Base-by-base conservation (phyloP, 2,113 vertebrate species). In the Poeciliopsis prolifica region DNA sequence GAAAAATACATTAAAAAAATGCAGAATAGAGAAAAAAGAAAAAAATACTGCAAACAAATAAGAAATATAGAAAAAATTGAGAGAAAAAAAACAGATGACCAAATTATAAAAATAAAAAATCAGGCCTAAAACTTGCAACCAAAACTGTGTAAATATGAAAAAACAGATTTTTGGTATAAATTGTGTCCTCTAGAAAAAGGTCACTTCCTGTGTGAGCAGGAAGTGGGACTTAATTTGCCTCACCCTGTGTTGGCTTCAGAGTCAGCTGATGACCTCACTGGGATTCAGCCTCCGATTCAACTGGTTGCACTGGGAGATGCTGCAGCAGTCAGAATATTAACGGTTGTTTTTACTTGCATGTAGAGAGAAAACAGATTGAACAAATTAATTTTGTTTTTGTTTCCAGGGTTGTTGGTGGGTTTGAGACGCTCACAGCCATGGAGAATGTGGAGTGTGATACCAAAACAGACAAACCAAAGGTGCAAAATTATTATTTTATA, bases 381-480 rank as follows among this genome's bases (percentile, higher is more conserved):
- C 35, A 48, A 4, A 1, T 35, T 26, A 51, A 1, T 37, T 48
- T 19, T 67, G 19, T 70, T 11, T 60, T 69, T 15, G 22, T 31
- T 65, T 85, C 10, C 83, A 99, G 98, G 87, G 95, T 99, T 14
- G 98, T 99, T 14, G 98, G 98, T 73, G 98, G 98, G 33, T 98
- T 99, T 80, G 98, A 99, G 81, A 76, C 97, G 0, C 93, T 99
- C 80, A 97, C 97, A 0, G 96, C 98, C 37, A 96, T 99, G 97
- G 98, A 99, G 92, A 99, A 97, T 0, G 95, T 99, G 68, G 98
- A 98, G 83, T 96, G 95, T 37, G 95, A 99, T 83, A 93, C 95
- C 0, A 99, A 98, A 93, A 96, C 97, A 0, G 98, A 99, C 88
- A 95, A 95, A 76, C 98, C 98, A 61, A 97, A 98, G 96, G 98